These are phyloP conservation scores for Euschistus heros DNA, from an alignment of 1,140 invertebrate species.

Conservation along the genomic window DNA sequence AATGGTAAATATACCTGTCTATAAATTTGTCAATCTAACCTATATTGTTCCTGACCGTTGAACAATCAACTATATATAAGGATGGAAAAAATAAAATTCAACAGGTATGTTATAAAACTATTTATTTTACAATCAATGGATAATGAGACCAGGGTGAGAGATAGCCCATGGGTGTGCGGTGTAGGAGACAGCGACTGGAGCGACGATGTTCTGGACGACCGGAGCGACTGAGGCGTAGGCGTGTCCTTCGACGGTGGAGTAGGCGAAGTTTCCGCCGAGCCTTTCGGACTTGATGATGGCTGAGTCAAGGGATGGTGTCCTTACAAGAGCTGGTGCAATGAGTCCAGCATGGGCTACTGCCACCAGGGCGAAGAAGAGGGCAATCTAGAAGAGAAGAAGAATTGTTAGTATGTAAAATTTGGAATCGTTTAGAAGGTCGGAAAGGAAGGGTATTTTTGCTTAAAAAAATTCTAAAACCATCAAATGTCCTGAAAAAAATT, in stretches of 20 bases:
- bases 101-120: not conserved
- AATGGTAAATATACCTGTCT: too few species aligned
- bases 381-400: not conserved
- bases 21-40: too few species aligned
- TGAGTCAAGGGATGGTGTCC: slow-evolving; percentile 40
- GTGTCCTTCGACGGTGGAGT: slow-evolving; percentile 42
- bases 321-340: slow-evolving; percentile 32
- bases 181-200: slow-evolving; percentile 32
- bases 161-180: slow-evolving; percentile 24
- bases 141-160: not conserved
- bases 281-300: slow-evolving; percentile 42
- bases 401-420: too few species aligned
- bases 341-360: slow-evolving; percentile 18
- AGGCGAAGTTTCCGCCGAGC: slow-evolving; percentile 45
- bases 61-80: too few species aligned
- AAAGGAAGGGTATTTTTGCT: too few species aligned
- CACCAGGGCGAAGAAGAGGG: slow-evolving; percentile 8
- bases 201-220: slow-evolving; percentile 32
- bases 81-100: too few species aligned
- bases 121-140: not conserved
- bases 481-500: too few species aligned
- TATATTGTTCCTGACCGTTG: too few species aligned
- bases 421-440: too few species aligned
- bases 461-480: too few species aligned
- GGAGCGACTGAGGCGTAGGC: slow-evolving; percentile 40